Percentiles rank a stretch among this genome's conserved stretches.
These are phyloP conservation scores for Nesoenas mayeri DNA, from an alignment of 2,113 vertebrate species.

Conservation along the genomic window DNA sequence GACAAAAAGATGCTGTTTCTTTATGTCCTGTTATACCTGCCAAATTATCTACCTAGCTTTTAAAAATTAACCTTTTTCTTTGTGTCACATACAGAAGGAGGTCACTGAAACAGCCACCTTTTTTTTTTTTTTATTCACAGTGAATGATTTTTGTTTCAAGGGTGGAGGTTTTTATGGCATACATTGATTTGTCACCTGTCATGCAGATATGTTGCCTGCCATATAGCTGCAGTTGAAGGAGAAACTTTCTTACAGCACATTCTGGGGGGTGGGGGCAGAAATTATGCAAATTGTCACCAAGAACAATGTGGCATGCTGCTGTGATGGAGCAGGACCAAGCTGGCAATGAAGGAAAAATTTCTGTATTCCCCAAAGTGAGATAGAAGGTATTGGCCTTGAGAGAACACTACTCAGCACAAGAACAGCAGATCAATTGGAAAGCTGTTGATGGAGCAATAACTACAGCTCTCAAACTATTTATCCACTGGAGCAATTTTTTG, in stretches of 20 bases:
- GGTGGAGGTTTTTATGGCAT: not conserved
- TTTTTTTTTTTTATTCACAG: not conserved
- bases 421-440: not conserved
- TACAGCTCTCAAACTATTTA: not conserved
- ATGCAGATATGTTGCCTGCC: not conserved
- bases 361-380: not conserved
- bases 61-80: not conserved
- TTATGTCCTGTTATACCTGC: not conserved
- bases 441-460: not conserved
- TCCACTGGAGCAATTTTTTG: not conserved
- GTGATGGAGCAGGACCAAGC: not conserved
- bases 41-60: not conserved
- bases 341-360: not conserved
- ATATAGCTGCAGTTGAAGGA: not conserved
- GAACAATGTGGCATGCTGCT: not conserved
- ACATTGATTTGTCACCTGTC: rapidly evolving
- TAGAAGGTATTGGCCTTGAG: not conserved
- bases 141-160: not conserved
- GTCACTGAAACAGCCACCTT: not conserved
- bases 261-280: not conserved
- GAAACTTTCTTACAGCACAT: not conserved
- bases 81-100: not conserved
- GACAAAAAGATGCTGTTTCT: not conserved
- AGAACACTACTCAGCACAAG: not conserved
- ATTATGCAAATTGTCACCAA: not conserved